These are phyloP conservation scores for Saturnia pavonia DNA, from an alignment of 2,888 invertebrate species.

Conservation along the genomic window DNA sequence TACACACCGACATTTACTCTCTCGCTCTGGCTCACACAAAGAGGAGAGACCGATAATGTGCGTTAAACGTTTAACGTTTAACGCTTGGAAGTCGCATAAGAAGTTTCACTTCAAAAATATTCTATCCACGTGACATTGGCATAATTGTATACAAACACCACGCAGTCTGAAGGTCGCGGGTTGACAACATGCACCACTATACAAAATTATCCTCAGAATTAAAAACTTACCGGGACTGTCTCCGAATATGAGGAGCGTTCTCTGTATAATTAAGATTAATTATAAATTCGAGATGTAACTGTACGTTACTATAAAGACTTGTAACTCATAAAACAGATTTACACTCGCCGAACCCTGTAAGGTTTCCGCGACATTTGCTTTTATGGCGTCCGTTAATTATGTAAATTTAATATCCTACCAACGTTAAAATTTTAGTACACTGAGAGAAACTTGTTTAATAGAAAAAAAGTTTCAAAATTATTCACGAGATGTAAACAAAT, in stretches of 20 bases:
- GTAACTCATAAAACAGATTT: conserved; percentile 36
- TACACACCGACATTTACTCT: no score
- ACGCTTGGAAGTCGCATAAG: no score
- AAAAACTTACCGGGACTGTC: not conserved
- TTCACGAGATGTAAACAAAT: not conserved
- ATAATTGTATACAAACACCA: no score
- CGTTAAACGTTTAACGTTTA: no score
- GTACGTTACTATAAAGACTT: conserved; percentile 16
- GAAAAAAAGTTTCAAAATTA: not conserved
- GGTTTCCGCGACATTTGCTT: conserved; percentile 36
- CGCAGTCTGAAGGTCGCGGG: no score
- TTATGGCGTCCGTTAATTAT: conserved; percentile 40
- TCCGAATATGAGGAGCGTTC: no score
- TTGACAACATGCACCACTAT: not conserved
- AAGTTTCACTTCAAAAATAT: no score
- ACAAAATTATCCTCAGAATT: not conserved
- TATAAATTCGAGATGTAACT: not conserved
- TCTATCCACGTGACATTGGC: no score
- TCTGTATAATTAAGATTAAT: not conserved
- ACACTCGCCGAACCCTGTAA: conserved; percentile 28
- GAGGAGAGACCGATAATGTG: no score
- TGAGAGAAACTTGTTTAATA: conserved; percentile 15
- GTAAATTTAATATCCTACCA: conserved; percentile 31
- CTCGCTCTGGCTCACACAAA: no score
- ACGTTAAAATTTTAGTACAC: conserved; percentile 13